phyloP scores from a whole-genome alignment of 2,888 invertebrate genomes.

The Caenorhabditis doughertyi region DNA sequence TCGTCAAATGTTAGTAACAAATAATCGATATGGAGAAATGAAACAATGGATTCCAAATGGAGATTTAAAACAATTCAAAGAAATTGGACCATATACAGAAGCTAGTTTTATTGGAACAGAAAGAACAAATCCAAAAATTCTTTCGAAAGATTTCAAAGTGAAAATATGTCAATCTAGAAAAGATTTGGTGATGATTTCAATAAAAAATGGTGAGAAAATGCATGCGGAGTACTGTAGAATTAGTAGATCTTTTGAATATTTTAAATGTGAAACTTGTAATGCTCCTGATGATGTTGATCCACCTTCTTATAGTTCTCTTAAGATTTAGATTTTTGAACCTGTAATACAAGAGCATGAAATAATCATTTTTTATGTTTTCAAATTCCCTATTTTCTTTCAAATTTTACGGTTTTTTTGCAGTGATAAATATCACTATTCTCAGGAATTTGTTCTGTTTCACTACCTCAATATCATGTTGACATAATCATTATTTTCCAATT shows the following conservation, averaged over 20 bases:
- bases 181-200: background rate
- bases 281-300: background rate
- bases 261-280: background rate
- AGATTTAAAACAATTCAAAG: background rate
- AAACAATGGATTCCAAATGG: background rate
- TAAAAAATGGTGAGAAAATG: background rate
- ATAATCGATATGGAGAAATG: background rate
- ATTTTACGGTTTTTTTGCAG: no score
- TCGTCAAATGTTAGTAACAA: background rate
- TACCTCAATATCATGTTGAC: no score
- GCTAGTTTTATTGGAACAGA: no score
- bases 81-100: background rate
- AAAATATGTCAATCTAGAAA: background rate
- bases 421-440: no score
- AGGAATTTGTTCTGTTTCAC: no score
- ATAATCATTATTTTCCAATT: no score
- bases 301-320: background rate
- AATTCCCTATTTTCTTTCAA: no score
- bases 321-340: no score
- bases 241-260: background rate
- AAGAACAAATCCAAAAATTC: background rate
- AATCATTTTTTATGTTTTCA: no score
- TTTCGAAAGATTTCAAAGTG: background rate
- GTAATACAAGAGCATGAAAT: background rate
- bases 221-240: background rate